These are phyloP conservation scores for Sphaeramia orbicularis DNA, from an alignment of 2,797 vertebrate species.

Conservation along the genomic window DNA sequence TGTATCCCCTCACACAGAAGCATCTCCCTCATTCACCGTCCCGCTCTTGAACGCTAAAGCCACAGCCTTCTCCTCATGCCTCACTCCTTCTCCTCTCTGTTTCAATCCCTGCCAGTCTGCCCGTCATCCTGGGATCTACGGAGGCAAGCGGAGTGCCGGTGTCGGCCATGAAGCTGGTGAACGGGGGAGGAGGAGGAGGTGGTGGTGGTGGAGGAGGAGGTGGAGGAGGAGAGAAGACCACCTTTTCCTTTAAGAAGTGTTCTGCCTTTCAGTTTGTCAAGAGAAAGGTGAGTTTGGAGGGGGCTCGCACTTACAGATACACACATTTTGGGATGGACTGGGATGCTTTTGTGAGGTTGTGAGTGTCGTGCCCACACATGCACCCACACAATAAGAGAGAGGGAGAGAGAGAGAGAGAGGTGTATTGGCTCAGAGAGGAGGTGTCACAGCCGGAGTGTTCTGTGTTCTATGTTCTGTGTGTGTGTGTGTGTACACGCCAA, in stretches of 20 bases:
- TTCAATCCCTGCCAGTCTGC: conserved; percentile 50
- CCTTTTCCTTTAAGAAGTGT: conserved; percentile 97
- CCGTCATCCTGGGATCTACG: conserved; percentile 85
- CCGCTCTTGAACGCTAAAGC: conserved; percentile 3
- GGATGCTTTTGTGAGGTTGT: background rate
- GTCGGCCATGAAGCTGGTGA: conserved; percentile 85
- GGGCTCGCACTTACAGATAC: conserved; percentile 2
- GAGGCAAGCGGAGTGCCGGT: conserved; percentile 80
- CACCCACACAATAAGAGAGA: conserved; percentile 1
- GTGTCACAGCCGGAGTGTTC: conserved; percentile 51
- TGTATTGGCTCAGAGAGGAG: conserved; percentile 36
- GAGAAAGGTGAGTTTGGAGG: conserved; percentile 91
- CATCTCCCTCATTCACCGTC: conserved; percentile 30
- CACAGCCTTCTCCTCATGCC: conserved; percentile 23
- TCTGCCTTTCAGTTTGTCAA: conserved; percentile 98
- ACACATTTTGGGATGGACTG: conserved; percentile 16
- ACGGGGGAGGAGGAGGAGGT: conserved; percentile 66
- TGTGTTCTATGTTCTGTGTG: conserved; percentile 25
- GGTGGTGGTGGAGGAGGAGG: conserved; percentile 43
- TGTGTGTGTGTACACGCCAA: conserved; percentile 25
- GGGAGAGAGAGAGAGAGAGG: background rate
- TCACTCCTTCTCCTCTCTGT: conserved; percentile 24
- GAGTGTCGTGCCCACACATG: conserved; percentile 14
- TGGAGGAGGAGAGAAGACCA: conserved; percentile 82
- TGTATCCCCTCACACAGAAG: conserved; percentile 35